Evolutionary conservation across 2,113 vertebrate genomes (phyloP).

Genomic region (Psittacus erithacus): DNA sequence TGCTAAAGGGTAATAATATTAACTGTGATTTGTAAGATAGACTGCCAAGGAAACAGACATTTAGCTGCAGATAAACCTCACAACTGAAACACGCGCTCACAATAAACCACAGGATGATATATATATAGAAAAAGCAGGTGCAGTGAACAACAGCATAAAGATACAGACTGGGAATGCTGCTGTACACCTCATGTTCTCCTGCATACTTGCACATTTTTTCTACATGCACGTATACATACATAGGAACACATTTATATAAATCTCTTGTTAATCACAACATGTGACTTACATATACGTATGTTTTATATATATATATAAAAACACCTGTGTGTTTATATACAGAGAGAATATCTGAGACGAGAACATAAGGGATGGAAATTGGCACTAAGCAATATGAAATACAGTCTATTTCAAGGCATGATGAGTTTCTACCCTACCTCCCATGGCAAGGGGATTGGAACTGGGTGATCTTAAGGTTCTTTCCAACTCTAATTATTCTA

Average conservation of each 20-base stretch:
- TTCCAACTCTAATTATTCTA: too few species aligned
- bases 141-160: neutral
- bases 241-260: too few species aligned
- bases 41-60: neutral
- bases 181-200: neutral
- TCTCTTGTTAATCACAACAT: neutral
- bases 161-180: neutral
- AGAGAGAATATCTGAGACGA: neutral
- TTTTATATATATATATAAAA: neutral
- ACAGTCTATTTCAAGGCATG: neutral
- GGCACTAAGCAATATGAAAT: neutral
- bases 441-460: too few species aligned
- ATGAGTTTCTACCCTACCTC: too few species aligned
- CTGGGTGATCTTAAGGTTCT: too few species aligned
- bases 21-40: neutral
- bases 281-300: fast-evolving
- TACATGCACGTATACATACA: fast-evolving
- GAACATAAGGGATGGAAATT: neutral
- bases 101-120: neutral
- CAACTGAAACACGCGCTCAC: neutral
- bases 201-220: neutral
- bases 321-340: too few species aligned
- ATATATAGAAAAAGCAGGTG: neutral
- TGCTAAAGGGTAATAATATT: neutral
- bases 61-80: neutral